These are phyloP conservation scores for Montipora cactus DNA, from an alignment of 64 coral and sea anemone species.

Conservation along the genomic window DNA sequence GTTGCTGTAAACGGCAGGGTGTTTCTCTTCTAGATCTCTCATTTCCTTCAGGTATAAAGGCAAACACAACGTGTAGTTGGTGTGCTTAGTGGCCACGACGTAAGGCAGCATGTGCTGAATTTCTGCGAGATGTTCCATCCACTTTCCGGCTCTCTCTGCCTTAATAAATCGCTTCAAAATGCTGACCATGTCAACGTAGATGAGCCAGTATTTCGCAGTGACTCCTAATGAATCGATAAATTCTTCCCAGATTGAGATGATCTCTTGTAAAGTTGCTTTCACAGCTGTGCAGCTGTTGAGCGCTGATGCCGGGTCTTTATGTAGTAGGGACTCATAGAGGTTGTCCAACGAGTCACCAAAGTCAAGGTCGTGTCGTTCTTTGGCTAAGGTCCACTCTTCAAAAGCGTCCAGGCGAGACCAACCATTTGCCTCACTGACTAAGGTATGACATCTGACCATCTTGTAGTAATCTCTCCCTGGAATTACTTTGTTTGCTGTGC, in stretches of 20 bases:
- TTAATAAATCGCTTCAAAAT: slow-evolving; percentile 49
- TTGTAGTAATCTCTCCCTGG: slow-evolving; percentile 44
- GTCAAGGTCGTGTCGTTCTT: slow-evolving; percentile 18
- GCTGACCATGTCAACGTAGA: slow-evolving; percentile 69
- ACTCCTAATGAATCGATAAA: slow-evolving; percentile 7
- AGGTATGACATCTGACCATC: slow-evolving; percentile 32
- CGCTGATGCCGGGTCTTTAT: slow-evolving; percentile 30
- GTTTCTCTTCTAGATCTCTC: slow-evolving; percentile 17
- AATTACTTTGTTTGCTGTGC: slow-evolving; percentile 47
- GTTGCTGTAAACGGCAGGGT: slow-evolving; percentile 16
- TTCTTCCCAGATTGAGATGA: slow-evolving; percentile 31
- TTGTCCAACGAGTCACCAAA: slow-evolving; percentile 17
- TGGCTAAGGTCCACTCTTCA: slow-evolving; percentile 19
- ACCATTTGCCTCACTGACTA: slow-evolving; percentile 32
- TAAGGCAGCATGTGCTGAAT: slow-evolving; percentile 66
- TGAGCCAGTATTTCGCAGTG: slow-evolving; percentile 51
- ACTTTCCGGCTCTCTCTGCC: slow-evolving; percentile 58
- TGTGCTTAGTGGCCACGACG: slow-evolving; percentile 51
- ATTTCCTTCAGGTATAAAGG: slow-evolving; percentile 53
- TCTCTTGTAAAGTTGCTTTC: slow-evolving; percentile 19
- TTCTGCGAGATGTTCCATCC: slow-evolving; percentile 46
- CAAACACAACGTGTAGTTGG: slow-evolving; percentile 63
- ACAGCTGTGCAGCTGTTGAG: slow-evolving; percentile 1
- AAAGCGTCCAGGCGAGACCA: slow-evolving; percentile 41
- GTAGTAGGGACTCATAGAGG: background rate